Evolutionary conservation across 2,888 invertebrate genomes (phyloP).

Genomic region (Panzeria rudis): DNA sequence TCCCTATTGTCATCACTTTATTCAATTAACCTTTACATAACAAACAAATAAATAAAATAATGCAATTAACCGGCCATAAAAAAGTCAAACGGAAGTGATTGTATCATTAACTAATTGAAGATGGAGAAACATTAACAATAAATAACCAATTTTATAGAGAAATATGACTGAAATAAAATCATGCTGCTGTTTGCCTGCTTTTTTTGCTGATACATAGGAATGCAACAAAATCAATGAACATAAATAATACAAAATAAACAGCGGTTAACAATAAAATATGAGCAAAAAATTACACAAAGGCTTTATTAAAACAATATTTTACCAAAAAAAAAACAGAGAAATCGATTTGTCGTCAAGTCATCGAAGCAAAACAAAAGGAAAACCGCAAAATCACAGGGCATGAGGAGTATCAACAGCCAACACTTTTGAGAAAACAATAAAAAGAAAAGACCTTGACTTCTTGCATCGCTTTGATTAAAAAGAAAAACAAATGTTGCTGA

Average conservation of each 20-base stretch:
- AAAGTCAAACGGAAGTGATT: conserved; percentile 78
- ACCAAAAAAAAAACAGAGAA: conserved; percentile 42
- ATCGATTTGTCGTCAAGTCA: conserved; percentile 57
- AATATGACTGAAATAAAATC: conserved; percentile 35
- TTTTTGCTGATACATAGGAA: conserved; percentile 24
- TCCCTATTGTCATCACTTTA: conserved; percentile 18
- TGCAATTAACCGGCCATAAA: conserved; percentile 48
- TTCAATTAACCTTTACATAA: conserved; percentile 49
- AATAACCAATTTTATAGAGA: conserved; percentile 52
- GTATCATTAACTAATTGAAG: conserved; percentile 73
- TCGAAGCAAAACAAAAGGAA: conserved; percentile 1
- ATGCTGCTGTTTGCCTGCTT: not conserved
- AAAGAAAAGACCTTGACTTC: conserved; percentile 57
- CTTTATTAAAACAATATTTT: conserved; percentile 32
- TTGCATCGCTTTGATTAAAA: not conserved
- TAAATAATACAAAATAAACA: conserved; percentile 78
- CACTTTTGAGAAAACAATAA: conserved; percentile 23
- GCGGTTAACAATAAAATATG: conserved; percentile 19
- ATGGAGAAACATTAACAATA: conserved; percentile 70
- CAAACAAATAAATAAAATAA: conserved; percentile 30
- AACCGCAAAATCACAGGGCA: conserved; percentile 5
- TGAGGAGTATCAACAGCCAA: not conserved
- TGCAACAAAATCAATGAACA: conserved; percentile 35
- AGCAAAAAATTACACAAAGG: conserved; percentile 10
- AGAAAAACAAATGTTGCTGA: conserved; percentile 4